Evolutionary conservation across 2,113 vertebrate genomes (phyloP).

Genomic region (Erythrolamprus reginae): DNA sequence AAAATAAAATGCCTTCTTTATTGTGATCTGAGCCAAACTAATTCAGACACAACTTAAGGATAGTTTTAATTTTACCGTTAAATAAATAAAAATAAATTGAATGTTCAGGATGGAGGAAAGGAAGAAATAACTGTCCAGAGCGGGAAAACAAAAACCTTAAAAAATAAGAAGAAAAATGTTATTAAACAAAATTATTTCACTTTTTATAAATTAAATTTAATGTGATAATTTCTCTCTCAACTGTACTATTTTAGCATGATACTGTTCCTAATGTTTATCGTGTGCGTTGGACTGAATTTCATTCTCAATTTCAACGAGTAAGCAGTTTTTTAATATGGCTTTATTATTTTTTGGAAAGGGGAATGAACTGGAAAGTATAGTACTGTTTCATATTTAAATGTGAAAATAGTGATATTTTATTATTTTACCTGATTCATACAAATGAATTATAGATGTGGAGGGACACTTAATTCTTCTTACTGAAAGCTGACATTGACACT

Average conservation of each 20-base stretch:
- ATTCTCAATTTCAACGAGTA: neutral
- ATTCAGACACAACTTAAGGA: constrained; percentile 12
- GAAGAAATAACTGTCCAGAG: constrained; percentile 43
- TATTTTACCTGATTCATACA: neutral
- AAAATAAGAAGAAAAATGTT: constrained; percentile 45
- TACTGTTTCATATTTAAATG: neutral
- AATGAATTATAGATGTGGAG: neutral
- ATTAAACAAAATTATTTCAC: constrained; percentile 24
- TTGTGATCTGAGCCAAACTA: constrained; percentile 24
- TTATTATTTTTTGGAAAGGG: neutral
- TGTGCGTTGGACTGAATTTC: neutral
- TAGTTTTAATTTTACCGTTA: neutral
- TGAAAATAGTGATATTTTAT: neutral
- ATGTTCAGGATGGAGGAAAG: neutral
- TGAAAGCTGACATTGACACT: neutral
- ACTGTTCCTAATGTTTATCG: constrained; percentile 5
- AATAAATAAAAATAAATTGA: constrained; percentile 27
- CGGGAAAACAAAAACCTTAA: constrained; percentile 54
- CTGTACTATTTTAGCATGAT: neutral
- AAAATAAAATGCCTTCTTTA: constrained; percentile 19
- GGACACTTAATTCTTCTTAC: neutral
- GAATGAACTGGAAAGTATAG: neutral
- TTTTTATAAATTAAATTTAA: constrained; percentile 31
- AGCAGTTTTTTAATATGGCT: neutral
- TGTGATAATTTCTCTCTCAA: constrained; percentile 7